phyloP scores from a whole-genome alignment of 2,113 vertebrate genomes.

The Marmota monax region DNA sequence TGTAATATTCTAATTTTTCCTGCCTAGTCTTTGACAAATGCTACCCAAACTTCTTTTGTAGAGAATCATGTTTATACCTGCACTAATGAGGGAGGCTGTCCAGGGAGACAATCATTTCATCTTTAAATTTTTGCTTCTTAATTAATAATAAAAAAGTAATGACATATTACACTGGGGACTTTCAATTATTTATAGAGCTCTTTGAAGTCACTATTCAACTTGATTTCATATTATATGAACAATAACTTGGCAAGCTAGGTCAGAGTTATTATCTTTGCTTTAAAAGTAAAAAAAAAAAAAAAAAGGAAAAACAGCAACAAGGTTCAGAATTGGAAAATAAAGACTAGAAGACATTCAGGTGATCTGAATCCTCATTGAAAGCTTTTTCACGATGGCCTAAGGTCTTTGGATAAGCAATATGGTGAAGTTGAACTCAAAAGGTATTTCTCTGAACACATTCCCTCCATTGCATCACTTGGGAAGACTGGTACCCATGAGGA shows the following conservation, averaged over 20 bases:
- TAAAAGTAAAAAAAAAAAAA: neutral
- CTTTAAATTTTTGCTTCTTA: slow-evolving; percentile 29
- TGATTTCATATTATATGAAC: slow-evolving; percentile 8
- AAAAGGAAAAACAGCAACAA: neutral
- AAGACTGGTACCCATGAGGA: neutral
- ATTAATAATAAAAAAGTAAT: slow-evolving; percentile 37
- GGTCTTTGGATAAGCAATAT: neutral
- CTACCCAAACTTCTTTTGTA: neutral
- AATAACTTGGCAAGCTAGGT: neutral
- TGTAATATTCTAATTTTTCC: neutral
- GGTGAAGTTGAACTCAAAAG: neutral
- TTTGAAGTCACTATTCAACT: slow-evolving; percentile 27
- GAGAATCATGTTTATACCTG: neutral
- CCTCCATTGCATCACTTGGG: too few species aligned
- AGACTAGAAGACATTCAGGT: neutral
- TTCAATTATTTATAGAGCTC: slow-evolving; percentile 7
- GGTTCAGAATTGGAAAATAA: neutral
- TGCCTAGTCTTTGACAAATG: neutral
- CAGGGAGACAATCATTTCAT: slow-evolving; percentile 13
- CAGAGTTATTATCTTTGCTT: neutral
- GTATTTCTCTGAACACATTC: neutral
- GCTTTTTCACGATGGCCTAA: neutral
- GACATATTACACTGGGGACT: neutral
- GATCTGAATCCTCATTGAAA: neutral
- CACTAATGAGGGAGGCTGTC: neutral